Base-by-base conservation (phyloP, 2,888 invertebrate species). In the Melieria picta region DNA sequence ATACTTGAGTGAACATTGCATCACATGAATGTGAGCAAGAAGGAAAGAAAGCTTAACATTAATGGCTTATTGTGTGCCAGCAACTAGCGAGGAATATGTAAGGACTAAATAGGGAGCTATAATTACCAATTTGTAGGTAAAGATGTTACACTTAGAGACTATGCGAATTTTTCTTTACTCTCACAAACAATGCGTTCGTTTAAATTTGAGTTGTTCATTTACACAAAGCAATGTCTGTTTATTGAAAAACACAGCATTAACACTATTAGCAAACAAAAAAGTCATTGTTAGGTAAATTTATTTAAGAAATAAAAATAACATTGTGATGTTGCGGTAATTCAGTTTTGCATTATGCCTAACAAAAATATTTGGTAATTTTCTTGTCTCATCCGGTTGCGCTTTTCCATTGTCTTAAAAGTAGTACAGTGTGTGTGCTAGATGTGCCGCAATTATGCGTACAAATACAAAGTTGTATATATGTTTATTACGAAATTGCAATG, bases 211-310 rank as follows among this genome's bases (percentile, higher is more conserved):
- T 69, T 69, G 62, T 65, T 77, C 60, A 61, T 47, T 45, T 67
- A 45, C 43, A 60, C 16, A 16, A 52, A 45, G 60, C 43, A 67
- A 67, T 52, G 30, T 30, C 74, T 74, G 80, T 73, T 84, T 85
- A 84, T 85, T 84, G 84, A 83, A 84, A 84, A 84, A 84, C 84
- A 85, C 84, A 84, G 84, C 84, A 84, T 81, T 80, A 78, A 55
- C 52, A 69, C 60, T 69, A 65, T 64, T 70, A 56, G 48, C 66
- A 58, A 50, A 71, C 43, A 48, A 50, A 42, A 60, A 57, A 47
- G 56, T 57, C 10, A 47, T 65, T 69, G 65, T 62, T 50, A 67
- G 50, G 64, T 66, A n/a, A 67, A 52, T 52, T 60, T 60, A 50
- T 61, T 67, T 58, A 58, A 11, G n/a, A 11, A 11, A 13, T 56